Conservation (phyloP, 2,797 vertebrate species). For the Dipus sagitta region DNA sequence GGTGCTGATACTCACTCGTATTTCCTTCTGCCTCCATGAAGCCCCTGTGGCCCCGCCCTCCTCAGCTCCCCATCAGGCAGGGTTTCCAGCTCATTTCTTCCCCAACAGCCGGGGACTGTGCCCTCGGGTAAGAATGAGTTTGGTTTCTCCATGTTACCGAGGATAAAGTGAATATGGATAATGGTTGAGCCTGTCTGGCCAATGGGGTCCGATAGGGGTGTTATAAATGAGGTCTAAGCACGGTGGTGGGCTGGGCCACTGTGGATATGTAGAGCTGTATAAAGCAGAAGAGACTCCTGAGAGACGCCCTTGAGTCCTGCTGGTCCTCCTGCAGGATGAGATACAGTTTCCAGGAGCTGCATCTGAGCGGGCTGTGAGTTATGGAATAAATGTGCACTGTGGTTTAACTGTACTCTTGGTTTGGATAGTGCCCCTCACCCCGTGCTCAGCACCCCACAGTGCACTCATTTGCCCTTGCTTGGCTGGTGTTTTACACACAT, state of each 20-base stretch:
- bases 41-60: neutral
- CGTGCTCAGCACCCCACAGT: neutral
- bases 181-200: neutral
- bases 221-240: neutral
- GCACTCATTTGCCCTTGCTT: neutral
- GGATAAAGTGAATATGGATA: neutral
- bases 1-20: neutral
- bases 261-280: neutral
- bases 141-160: neutral
- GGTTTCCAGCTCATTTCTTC: neutral
- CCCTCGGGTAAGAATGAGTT: neutral
- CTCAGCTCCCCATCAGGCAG: neutral
- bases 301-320: neutral
- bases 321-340: neutral
- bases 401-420: neutral
- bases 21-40: neutral
- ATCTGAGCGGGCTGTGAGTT: constrained; percentile 34
- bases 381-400: neutral
- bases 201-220: neutral
- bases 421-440: constrained; percentile 3
- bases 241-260: neutral
- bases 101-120: neutral
- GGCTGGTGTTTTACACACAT: neutral
- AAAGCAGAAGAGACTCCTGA: neutral
- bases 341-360: constrained; percentile 22